Percentiles rank a stretch among this genome's conserved stretches.
These are phyloP conservation scores for Amiota communis DNA, from an alignment of 2,888 invertebrate species.

Conservation along the genomic window DNA sequence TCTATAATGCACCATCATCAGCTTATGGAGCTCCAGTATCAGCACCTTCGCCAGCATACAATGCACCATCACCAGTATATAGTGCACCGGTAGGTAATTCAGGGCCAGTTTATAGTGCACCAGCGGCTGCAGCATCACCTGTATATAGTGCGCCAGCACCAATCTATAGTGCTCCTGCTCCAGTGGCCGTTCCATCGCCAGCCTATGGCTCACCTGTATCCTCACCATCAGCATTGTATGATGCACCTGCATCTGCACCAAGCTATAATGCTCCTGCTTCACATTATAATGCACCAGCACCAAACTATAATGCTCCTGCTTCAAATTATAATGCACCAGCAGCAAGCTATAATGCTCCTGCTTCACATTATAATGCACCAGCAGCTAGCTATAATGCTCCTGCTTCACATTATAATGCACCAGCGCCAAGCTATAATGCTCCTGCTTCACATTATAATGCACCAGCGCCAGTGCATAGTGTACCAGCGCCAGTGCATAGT, in stretches of 20 bases:
- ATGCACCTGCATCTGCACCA: conserved; percentile 43
- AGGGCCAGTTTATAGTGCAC: conserved; percentile 36
- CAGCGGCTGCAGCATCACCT: conserved; percentile 40
- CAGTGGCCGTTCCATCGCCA: conserved; percentile 38
- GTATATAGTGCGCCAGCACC: conserved; percentile 35
- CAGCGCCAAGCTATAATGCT: conserved; percentile 32
- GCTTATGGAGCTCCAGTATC: conserved; percentile 33
- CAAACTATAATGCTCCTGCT: conserved; percentile 37
- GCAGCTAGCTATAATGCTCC: conserved; percentile 16
- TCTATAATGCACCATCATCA: conserved; percentile 39
- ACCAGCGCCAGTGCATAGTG: too few species aligned
- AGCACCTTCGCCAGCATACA: conserved; percentile 33
- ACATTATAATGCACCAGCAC: conserved; percentile 41
- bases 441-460: neutral
- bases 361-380: conserved; percentile 7
- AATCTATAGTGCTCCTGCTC: conserved; percentile 39
- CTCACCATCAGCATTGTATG: conserved; percentile 44
- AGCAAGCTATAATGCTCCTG: conserved; percentile 36
- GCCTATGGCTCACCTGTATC: conserved; percentile 40
- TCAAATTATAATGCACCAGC: conserved; percentile 42
- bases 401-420: conserved; percentile 9
- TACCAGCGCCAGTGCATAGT: too few species aligned
- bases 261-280: neutral
- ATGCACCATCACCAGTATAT: too few species aligned
- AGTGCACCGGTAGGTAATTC: conserved; percentile 37